Evolutionary conservation across 2,113 vertebrate genomes (phyloP).

Genomic region (Rhabdornis inornatus): DNA sequence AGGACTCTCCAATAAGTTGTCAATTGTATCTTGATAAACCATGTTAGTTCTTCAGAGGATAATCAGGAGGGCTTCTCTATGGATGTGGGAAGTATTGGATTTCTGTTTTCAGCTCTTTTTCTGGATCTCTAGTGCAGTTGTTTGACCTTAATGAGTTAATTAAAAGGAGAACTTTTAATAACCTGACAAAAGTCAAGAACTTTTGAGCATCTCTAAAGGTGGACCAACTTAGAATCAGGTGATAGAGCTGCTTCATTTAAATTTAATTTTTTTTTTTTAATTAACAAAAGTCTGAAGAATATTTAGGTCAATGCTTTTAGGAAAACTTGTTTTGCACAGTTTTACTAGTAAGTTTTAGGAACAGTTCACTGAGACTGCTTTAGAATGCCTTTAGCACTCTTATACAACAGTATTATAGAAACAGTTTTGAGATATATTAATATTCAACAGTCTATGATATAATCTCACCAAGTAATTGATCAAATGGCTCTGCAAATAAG

Average conservation of each 20-base stretch:
- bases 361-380: not conserved
- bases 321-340: not conserved
- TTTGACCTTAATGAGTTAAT: not conserved
- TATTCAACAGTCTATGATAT: not conserved
- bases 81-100: not conserved
- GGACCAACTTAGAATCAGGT: not conserved
- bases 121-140: not conserved
- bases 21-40: not conserved
- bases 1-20: not conserved
- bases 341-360: conserved; percentile 9
- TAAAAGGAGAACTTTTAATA: not conserved
- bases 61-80: not conserved
- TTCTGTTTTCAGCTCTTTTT: not conserved
- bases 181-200: not conserved
- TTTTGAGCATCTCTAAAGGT: not conserved
- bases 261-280: not conserved
- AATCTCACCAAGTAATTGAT: conserved; percentile 41
- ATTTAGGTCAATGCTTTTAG: not conserved
- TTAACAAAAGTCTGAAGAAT: not conserved
- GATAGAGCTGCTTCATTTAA: not conserved
- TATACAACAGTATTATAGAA: not conserved
- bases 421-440: conserved; percentile 32
- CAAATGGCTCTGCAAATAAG: conserved; percentile 43
- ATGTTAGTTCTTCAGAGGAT: not conserved
- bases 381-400: conserved; percentile 36